Base-by-base conservation (phyloP, 2,113 vertebrate species). In the Marmota monax region DNA sequence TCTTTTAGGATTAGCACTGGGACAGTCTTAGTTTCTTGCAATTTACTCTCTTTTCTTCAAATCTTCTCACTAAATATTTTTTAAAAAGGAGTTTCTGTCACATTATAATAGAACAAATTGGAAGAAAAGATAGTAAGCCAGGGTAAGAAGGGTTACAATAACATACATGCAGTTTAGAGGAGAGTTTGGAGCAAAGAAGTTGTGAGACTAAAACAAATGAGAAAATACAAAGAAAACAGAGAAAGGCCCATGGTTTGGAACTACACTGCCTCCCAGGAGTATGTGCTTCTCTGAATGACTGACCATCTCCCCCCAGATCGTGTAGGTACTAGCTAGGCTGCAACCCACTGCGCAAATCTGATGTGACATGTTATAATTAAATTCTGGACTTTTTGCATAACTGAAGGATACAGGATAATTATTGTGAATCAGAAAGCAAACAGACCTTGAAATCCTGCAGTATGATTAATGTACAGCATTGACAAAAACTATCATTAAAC, bases 401-500 rank as follows among this genome's bases (percentile, higher is more conserved):
- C 76, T 90, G 85, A 92, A 96, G 73, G 73, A 95, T 88, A 92
- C 76, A 87, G 84, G 67, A 10, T 94, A 97, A 93, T 96, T 95
- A 95, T 91, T 88, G 56, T 97, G 39, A 96, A 32, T 95, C 89
- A 96, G 69, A 95, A 96, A 92, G 53, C 86, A 96, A 95, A 69
- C 17, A 95, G 94, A 95, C 29, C 84, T 92, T 97, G 83, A 94
- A 94, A 84, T 65, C 20, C 32, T 87, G 22, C 48, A 48, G 3
- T 67, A 0, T 91, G 93, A 96, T 53, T 87, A 92, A 93, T 88
- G 17, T 20, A 42, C 23, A 84, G 76, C 48, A 90, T 32, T 93
- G 88, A 83, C 65, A 95, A 96, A 96, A 89, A 90, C 67, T 78
- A 69, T 63, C 89, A 95, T 84, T 93, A 87, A 92, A 51, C 67